Evolutionary conservation across 1,140 invertebrate genomes (phyloP).

Genomic region (Drosophila arizonae): DNA sequence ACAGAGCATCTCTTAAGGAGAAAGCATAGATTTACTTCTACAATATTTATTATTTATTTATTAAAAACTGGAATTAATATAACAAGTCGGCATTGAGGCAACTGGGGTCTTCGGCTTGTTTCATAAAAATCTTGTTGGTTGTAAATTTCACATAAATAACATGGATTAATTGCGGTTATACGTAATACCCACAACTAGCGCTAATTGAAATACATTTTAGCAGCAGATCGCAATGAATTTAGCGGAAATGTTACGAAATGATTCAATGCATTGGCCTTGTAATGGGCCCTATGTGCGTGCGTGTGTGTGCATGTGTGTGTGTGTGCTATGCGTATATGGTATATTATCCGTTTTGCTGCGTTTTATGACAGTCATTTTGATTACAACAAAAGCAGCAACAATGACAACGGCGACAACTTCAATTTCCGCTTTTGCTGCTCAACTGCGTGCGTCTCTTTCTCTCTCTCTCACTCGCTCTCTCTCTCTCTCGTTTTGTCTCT

Average conservation of each 20-base stretch:
- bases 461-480: no score
- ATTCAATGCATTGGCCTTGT: constrained; percentile 17
- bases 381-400: constrained; percentile 34
- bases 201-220: neutral
- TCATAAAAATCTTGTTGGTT: no score
- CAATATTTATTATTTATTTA: no score
- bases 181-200: neutral
- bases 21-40: no score
- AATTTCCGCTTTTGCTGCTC: constrained; percentile 55
- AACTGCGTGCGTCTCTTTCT: constrained; percentile 19
- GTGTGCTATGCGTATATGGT: constrained; percentile 23
- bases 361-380: constrained; percentile 69
- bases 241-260: constrained; percentile 12
- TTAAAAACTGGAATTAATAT: no score
- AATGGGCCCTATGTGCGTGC: neutral
- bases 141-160: no score
- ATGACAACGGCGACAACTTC: constrained; percentile 59
- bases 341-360: constrained; percentile 53
- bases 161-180: neutral
- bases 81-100: no score
- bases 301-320: constrained; percentile 1
- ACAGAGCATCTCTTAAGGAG: no score
- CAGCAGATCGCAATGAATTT: neutral
- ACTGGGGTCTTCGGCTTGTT: no score
- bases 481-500: no score